Percentiles rank a stretch among this genome's conserved stretches.
These are phyloP conservation scores for Rugalucina vietnamica DNA, from an alignment of 2,888 invertebrate genomes.

Conservation along the genomic window DNA sequence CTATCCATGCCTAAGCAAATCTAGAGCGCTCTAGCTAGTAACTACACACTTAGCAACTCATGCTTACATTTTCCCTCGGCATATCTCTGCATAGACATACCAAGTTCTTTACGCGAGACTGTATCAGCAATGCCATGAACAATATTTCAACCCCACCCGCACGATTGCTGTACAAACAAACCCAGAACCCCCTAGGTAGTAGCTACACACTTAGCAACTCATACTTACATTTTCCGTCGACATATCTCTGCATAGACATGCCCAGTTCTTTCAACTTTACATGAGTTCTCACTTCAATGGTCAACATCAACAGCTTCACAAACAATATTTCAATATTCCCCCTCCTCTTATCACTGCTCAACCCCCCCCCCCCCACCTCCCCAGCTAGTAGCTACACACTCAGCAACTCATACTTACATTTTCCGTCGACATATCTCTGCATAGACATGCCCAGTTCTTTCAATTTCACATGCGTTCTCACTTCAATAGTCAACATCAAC, in stretches of 20 bases:
- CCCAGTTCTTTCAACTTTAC: constrained; percentile 89
- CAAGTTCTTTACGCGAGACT: constrained; percentile 86
- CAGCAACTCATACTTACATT: constrained; percentile 79
- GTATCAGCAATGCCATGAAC: no score
- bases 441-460: constrained; percentile 84
- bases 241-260: constrained; percentile 75
- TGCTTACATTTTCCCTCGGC: constrained; percentile 79
- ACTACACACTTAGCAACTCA: no score
- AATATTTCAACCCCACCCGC: no score
- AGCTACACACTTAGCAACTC: no score
- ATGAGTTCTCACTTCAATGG: constrained; percentile 92
- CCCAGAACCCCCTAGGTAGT: no score
- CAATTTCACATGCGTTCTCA: constrained; percentile 90
- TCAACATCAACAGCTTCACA: constrained; percentile 96
- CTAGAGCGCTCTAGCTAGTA: no score
- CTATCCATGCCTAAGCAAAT: no score
- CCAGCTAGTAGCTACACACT: no score
- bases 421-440: constrained; percentile 75
- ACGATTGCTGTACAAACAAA: no score
- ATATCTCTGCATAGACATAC: constrained; percentile 75
- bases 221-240: constrained; percentile 79
- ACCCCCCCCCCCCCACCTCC: no score
- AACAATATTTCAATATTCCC: no score
- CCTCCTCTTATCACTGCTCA: no score
- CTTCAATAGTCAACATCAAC: constrained; percentile 97